phyloP scores from a whole-genome alignment of 2,888 invertebrate genomes.

The Agapostemon virescens region DNA sequence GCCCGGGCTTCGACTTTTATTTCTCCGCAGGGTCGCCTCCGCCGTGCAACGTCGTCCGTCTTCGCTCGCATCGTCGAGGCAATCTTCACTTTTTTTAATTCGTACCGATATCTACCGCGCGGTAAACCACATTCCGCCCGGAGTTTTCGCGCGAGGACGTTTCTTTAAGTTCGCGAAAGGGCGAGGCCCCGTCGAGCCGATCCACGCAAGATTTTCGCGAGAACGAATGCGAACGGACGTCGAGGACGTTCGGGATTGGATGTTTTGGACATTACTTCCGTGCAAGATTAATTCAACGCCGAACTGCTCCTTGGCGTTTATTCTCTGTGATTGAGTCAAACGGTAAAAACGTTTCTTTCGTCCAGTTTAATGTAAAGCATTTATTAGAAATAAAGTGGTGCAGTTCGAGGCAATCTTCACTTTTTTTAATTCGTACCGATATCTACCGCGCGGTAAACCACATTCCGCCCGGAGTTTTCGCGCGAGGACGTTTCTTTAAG shows the following conservation, averaged over 20 bases:
- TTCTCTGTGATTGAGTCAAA: too few species aligned
- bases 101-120: conserved; percentile 7
- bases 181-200: not conserved
- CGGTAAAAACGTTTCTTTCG: too few species aligned
- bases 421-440: conserved; percentile 51
- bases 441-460: conserved; percentile 5
- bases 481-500: not conserved
- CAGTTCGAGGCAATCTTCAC: conserved; percentile 42
- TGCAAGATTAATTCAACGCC: too few species aligned
- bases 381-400: too few species aligned
- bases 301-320: too few species aligned
- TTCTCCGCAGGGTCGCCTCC: not conserved
- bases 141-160: not conserved
- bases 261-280: too few species aligned
- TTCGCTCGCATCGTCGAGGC: not conserved
- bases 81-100: conserved; percentile 57
- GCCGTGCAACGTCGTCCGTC: not conserved
- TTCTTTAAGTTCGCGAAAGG: not conserved
- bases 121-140: conserved; percentile 4
- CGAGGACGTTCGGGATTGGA: too few species aligned
- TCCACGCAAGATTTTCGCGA: conserved; percentile 26
- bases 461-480: not conserved
- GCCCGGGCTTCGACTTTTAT: conserved; percentile 21
- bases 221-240: too few species aligned
- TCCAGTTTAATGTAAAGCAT: too few species aligned